These are phyloP conservation scores for Triplophysa tibetana DNA, from an alignment of 2,113 vertebrate species.

Conservation along the genomic window DNA sequence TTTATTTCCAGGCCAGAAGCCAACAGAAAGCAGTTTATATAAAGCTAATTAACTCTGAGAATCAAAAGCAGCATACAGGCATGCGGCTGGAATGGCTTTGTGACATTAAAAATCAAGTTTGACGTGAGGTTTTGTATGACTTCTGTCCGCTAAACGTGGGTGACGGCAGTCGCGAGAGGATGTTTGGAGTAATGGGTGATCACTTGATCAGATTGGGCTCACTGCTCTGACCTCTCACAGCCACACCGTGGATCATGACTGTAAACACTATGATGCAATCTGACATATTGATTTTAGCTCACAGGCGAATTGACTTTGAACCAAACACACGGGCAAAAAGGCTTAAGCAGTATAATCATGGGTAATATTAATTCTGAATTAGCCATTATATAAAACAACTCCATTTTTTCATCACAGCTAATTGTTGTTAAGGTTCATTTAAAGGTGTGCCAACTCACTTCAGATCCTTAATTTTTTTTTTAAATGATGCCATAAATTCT, in stretches of 20 bases:
- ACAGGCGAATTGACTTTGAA: constrained; percentile 38
- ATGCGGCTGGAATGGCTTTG: constrained; percentile 10
- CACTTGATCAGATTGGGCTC: constrained; percentile 40
- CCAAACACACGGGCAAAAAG: background rate
- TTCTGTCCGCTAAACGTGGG: background rate
- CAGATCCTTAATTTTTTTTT: background rate
- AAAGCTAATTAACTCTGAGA: constrained; percentile 72
- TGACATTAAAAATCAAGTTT: constrained; percentile 15
- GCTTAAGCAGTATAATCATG: background rate
- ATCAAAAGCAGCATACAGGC: constrained; percentile 54
- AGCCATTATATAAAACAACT: constrained; percentile 11
- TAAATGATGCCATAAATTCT: too few species aligned
- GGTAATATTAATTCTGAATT: background rate
- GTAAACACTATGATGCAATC: constrained; percentile 51
- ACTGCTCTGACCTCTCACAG: constrained; percentile 51
- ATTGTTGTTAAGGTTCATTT: constrained; percentile 30
- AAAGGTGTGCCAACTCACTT: constrained; percentile 33
- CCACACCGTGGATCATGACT: constrained; percentile 35
- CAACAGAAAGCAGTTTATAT: constrained; percentile 72
- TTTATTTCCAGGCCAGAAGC: constrained; percentile 73
- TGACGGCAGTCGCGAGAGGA: background rate
- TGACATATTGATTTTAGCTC: constrained; percentile 53
- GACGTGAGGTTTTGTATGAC: background rate
- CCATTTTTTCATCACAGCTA: constrained; percentile 7
- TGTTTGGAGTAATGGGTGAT: constrained; percentile 15